These are phyloP conservation scores for Neolamprologus variostigma DNA, from an alignment of 2,113 vertebrate genomes.

Conservation along the genomic window DNA sequence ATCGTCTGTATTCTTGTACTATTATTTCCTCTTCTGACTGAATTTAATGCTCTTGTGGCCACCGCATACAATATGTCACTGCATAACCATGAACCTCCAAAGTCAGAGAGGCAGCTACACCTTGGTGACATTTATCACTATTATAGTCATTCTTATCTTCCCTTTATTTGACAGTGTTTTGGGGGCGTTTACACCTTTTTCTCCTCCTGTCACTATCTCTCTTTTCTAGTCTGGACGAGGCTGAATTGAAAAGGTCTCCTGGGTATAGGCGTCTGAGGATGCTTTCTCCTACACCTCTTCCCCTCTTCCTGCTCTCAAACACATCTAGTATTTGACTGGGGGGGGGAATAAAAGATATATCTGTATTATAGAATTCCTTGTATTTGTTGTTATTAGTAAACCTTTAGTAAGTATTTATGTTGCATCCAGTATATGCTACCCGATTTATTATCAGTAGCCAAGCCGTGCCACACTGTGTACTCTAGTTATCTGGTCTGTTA, in stretches of 20 bases:
- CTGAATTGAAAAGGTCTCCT: slow-evolving; percentile 34
- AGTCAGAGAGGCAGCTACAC: slow-evolving; percentile 9
- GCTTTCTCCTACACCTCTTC: not conserved
- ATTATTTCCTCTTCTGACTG: not conserved
- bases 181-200: slow-evolving; percentile 1
- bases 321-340: not conserved
- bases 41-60: not conserved
- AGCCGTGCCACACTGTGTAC: not conserved
- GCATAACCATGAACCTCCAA: slow-evolving; percentile 17
- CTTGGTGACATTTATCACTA: slow-evolving; percentile 55
- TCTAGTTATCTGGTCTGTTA: not conserved
- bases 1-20: not conserved
- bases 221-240: slow-evolving; percentile 10
- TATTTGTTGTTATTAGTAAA: not conserved
- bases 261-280: not conserved
- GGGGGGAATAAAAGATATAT: not conserved
- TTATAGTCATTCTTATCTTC: slow-evolving; percentile 35
- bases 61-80: not conserved
- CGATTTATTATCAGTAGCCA: not conserved
- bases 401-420: not conserved
- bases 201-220: slow-evolving; percentile 8
- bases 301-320: not conserved
- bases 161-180: slow-evolving; percentile 48
- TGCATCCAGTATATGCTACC: not conserved
- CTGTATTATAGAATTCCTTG: not conserved